Evolutionary conservation across 2,888 invertebrate genomes (phyloP), one percentile per base, ranked within the genome.

Genomic region (Leptogaster cylindrica): DNA sequence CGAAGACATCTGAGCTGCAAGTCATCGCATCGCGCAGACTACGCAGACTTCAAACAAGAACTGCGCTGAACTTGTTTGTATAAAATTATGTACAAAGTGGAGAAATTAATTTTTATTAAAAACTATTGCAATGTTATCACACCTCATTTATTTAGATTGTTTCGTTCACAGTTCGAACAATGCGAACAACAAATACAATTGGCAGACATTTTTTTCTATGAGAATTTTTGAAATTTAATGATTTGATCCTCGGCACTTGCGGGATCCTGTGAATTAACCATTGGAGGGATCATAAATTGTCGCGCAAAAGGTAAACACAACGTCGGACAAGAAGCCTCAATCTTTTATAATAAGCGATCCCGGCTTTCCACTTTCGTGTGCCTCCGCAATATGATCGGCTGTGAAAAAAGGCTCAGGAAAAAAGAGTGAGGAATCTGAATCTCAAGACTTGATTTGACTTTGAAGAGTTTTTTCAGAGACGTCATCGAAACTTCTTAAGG

Each of bases 401-500:
- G 46, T 41, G 51, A 48, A 14, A 48, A 50, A 31, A 33, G 18
- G 39, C 28, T 44, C 51, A 58, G 51, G n/a, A n/a, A n/a, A n/a
- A n/a, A 52, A 68, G 68, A 71, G 68, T 70, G 70, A 70, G 69
- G 58, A 66, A 55, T 55, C 55, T 55, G 71, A 73, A 71, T 71
- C 69, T 68, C 66, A 63, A 68, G 71, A 66, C 68, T 72, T 71
- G 73, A 72, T 73, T 73, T 73, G 72, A 73, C 71, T 73, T 73
- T 72, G 71, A 72, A 71, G 70, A 71, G 73, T 70, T 73, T 71
- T 70, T 65, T 70, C 70, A 14, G 67, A 70, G 73, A 72, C 73
- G 72, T 73, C 73, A 73, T 73, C 72, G 71, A 73, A 73, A 72
- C 71, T 66, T 73, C 73, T 72, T 68, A 73, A 69, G 71, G 70